Base-by-base conservation (phyloP, 1,140 invertebrate genomes). In the Drosophila aff. region DNA sequence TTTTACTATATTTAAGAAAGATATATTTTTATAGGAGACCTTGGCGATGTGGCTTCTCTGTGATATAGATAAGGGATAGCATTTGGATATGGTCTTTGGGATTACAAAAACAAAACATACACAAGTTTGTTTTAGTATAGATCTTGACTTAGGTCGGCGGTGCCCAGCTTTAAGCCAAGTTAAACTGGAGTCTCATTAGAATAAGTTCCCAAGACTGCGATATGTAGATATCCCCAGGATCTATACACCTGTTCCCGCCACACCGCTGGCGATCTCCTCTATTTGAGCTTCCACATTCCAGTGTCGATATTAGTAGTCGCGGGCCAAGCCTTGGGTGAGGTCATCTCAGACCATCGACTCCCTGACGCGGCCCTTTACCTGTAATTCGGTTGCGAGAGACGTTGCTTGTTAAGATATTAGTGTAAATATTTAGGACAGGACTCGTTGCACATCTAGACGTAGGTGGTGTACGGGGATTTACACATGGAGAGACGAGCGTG, bases 331-430 rank as follows among this genome's bases (percentile, higher is more conserved):
- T 72, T 53, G 23, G 50, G 66, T 40, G 41, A 59, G 50, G 66
- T 40, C 41, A 50, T 81, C 26, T 55, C 82, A 90, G 76, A 90
- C 85, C 82, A 77, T 72, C 58, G 85, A 85, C 57, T 90, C 85
- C 75, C 82, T 90, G 78, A 90, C 73, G 66, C 82, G 80, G 69
- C 81, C 52, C 23, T 84, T 89, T 60, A 84, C 85, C 85, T 90
- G 85, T 90, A 85, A 85, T 66, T 85, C 82, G 84, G 85, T 90
- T 85, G 52, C 76, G 40, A 73, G 40, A 84, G 61, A 69, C 49
- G 21, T 31, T 66, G 44, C 47, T 40, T 66, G 44, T 57, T 26
- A 26, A 15, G 18, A 43, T 6, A 31, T 28, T 23, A 38, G 49
- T 18, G 36, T 41, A 44, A 18, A 53, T 62, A 43, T 57, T 36